Evolutionary conservation across 2,888 invertebrate species (phyloP).

Genomic region (Drosophila imparisetae): DNA sequence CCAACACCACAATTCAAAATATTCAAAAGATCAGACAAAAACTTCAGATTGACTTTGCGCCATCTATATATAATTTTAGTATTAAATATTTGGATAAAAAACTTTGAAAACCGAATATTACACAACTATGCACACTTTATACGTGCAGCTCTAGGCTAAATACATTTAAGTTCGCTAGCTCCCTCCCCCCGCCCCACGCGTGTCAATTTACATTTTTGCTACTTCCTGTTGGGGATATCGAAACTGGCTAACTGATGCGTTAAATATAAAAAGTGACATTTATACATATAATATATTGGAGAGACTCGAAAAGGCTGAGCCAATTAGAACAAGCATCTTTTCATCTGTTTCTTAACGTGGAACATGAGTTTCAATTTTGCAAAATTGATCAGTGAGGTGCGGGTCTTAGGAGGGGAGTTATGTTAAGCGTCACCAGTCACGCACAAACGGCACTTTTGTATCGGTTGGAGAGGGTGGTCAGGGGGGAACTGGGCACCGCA

Average conservation of each 20-base stretch:
- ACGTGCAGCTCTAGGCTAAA: background rate
- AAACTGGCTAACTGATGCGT: constrained; percentile 5
- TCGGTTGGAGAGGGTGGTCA: background rate
- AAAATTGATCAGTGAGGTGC: constrained; percentile 4
- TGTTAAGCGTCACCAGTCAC: constrained; percentile 44
- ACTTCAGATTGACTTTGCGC: background rate
- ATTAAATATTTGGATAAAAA: background rate
- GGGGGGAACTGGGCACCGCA: background rate
- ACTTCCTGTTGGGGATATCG: constrained; percentile 39
- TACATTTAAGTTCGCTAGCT: background rate
- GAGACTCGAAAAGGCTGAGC: constrained; percentile 33
- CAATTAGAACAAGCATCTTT: constrained; percentile 59
- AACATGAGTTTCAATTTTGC: constrained; percentile 65
- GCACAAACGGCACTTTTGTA: constrained; percentile 62
- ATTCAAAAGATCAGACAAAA: background rate
- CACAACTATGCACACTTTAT: background rate
- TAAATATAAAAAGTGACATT: background rate
- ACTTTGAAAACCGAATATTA: background rate
- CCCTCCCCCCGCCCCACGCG: background rate
- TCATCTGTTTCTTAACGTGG: constrained; percentile 50
- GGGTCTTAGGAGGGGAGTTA: background rate
- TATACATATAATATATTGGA: constrained; percentile 2
- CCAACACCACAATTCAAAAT: background rate
- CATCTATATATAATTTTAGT: background rate
- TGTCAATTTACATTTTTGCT: constrained; percentile 50